Conservation (phyloP, 2,888 invertebrate species). For the Timema cristinae region DNA sequence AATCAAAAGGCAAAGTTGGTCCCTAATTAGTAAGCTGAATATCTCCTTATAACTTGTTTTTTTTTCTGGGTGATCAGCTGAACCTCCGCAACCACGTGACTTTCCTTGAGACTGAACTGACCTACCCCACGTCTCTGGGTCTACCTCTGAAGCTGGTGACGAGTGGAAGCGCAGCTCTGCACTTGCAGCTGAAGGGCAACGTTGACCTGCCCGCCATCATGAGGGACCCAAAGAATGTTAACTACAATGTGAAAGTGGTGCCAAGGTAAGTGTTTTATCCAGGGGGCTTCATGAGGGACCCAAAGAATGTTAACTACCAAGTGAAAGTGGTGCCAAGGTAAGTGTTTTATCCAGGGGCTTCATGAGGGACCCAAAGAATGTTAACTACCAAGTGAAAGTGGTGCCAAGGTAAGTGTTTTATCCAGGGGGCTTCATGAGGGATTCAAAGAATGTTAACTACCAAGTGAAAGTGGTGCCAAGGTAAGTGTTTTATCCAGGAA, state of each 20-base stretch:
- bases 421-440: slow-evolving; percentile 45
- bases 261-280: slow-evolving; percentile 53
- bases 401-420: slow-evolving; percentile 58
- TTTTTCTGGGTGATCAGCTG: slow-evolving; percentile 43
- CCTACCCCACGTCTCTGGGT: slow-evolving; percentile 82
- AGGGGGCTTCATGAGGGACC: too few species aligned
- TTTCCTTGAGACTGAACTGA: slow-evolving; percentile 73
- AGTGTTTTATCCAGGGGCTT: slow-evolving; percentile 38
- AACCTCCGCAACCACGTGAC: slow-evolving; percentile 62
- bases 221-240: slow-evolving; percentile 56
- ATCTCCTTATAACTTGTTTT: too few species aligned
- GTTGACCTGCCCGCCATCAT: slow-evolving; percentile 66
- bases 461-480: slow-evolving; percentile 71
- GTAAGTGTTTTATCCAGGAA: slow-evolving; percentile 37
- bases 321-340: slow-evolving; percentile 69
- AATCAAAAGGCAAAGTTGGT: too few species aligned
- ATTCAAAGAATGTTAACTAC: slow-evolving; percentile 59
- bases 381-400: slow-evolving; percentile 64
- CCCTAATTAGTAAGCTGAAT: too few species aligned
- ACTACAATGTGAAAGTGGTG: slow-evolving; percentile 65
- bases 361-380: slow-evolving; percentile 54
- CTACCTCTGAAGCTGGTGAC: slow-evolving; percentile 72
- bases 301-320: slow-evolving; percentile 58
- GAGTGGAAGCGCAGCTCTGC: slow-evolving; percentile 69
- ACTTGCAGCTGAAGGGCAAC: slow-evolving; percentile 66